Conservation (phyloP, 2,888 invertebrate genomes). For the Noctua pronuba region DNA sequence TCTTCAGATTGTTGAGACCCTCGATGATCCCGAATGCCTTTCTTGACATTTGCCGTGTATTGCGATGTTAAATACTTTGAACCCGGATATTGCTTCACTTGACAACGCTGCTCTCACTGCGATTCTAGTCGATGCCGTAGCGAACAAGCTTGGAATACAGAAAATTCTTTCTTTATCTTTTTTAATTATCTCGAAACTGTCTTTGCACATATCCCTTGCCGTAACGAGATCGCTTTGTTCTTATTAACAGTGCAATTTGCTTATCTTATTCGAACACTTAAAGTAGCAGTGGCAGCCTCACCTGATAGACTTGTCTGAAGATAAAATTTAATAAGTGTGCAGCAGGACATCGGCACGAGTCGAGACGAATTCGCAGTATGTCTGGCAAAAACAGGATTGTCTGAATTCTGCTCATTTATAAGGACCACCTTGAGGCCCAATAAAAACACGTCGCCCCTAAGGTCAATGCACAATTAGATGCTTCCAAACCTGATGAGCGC, state of each 20-base stretch:
- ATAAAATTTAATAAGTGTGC: constrained; percentile 69
- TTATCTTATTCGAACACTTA: constrained; percentile 43
- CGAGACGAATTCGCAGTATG: constrained; percentile 64
- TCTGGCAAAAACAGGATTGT: constrained; percentile 70
- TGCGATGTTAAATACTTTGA: constrained; percentile 64
- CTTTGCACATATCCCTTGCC: constrained; percentile 29
- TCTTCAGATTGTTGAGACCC: constrained; percentile 29
- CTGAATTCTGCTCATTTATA: constrained; percentile 76
- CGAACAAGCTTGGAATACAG: constrained; percentile 27
- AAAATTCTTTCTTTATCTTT: constrained; percentile 36
- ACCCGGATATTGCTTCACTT: constrained; percentile 60
- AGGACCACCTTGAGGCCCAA: constrained; percentile 73
- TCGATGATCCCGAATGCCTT: constrained; percentile 57
- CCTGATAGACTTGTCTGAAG: constrained; percentile 54
- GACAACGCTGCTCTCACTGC: constrained; percentile 53
- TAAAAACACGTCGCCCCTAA: constrained; percentile 72
- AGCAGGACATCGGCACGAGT: constrained; percentile 64
- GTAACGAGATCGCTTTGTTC: constrained; percentile 47
- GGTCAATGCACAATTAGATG: constrained; percentile 83
- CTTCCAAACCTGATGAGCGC: constrained; percentile 68
- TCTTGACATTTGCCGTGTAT: constrained; percentile 61
- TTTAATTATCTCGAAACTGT: constrained; percentile 43
- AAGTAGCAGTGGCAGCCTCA: constrained; percentile 28
- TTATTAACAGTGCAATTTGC: constrained; percentile 49
- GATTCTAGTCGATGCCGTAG: constrained; percentile 11